Evolutionary conservation across 2,113 vertebrate genomes (phyloP).

Genomic region (Corythaeola cristata): DNA sequence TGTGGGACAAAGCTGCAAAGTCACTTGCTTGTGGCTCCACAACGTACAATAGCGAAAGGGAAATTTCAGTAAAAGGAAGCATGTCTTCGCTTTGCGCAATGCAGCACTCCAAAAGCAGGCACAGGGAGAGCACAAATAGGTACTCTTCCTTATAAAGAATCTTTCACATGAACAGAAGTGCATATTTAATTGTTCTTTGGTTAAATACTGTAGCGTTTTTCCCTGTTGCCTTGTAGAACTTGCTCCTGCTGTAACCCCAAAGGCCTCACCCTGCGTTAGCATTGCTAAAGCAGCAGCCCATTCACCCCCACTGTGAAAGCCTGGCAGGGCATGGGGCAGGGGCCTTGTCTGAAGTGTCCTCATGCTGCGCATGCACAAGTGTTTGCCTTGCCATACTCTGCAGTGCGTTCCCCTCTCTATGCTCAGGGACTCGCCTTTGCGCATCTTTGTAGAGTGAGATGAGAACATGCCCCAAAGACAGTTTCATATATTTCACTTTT

Average conservation of each 20-base stretch:
- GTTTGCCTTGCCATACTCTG: accelerated
- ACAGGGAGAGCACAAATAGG: not conserved
- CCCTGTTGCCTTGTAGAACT: not conserved
- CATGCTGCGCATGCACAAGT: not conserved
- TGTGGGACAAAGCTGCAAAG: not conserved
- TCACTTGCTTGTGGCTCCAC: not conserved
- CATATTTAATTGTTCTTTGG: not conserved
- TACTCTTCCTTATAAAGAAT: not conserved
- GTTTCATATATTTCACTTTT: not conserved
- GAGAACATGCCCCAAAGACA: not conserved
- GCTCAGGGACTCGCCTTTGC: not conserved
- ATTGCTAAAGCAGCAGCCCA: accelerated
- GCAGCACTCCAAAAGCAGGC: not conserved
- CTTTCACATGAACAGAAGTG: not conserved
- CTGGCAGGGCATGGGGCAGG: not conserved
- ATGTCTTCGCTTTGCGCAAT: not conserved
- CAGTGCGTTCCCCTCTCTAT: not conserved
- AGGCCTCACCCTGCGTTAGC: not conserved
- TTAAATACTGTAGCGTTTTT: not conserved
- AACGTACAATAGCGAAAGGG: not conserved
- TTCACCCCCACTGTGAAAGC: not conserved
- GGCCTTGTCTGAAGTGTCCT: not conserved
- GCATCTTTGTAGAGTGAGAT: not conserved
- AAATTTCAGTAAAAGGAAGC: not conserved
- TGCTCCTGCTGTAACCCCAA: not conserved